Conservation (phyloP, 1,140 invertebrate genomes). For the Hirudo medicinalis region DNA sequence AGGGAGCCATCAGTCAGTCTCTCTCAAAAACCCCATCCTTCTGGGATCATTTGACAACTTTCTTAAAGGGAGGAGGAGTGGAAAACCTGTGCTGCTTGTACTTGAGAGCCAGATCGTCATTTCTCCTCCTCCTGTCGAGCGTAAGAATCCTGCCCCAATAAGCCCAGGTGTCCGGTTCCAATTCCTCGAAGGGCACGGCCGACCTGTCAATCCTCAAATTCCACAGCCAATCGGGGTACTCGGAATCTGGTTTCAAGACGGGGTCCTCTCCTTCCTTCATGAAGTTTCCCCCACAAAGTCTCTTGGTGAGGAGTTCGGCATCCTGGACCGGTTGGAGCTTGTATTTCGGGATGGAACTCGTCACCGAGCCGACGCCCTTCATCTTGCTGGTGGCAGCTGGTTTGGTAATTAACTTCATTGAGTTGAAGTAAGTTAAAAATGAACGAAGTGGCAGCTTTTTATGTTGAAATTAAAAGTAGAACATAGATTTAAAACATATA, state of each 20-base stretch:
- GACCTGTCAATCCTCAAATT: slow-evolving; percentile 43
- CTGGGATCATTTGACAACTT: no score
- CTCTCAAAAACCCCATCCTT: no score
- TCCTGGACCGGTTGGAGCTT: slow-evolving; percentile 62
- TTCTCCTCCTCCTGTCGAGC: not conserved
- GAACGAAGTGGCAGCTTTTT: not conserved
- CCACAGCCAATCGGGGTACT: slow-evolving; percentile 92
- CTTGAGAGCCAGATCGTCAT: not conserved
- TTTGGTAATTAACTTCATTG: no score
- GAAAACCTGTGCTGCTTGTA: slow-evolving; percentile 14
- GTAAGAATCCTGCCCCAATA: slow-evolving; percentile 55
- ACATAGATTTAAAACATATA: no score
- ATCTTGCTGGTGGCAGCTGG: no score
- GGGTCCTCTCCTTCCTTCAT: slow-evolving; percentile 61
- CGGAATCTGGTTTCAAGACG: slow-evolving; percentile 64
- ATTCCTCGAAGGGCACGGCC: slow-evolving; percentile 52
- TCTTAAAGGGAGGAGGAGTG: not conserved
- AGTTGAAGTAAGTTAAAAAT: not conserved
- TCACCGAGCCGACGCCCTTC: no score
- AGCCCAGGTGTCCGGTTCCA: slow-evolving; percentile 62
- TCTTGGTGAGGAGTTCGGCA: slow-evolving; percentile 58
- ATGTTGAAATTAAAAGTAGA: no score
- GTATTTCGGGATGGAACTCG: not conserved
- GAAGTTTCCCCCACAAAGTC: slow-evolving; percentile 75
- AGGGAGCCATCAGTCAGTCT: no score